A percentile compares a stretch with the other conserved stretches of the same genome.
phyloP scores from a whole-genome alignment of 2,113 vertebrate species.

The Corvus hawaiiensis region DNA sequence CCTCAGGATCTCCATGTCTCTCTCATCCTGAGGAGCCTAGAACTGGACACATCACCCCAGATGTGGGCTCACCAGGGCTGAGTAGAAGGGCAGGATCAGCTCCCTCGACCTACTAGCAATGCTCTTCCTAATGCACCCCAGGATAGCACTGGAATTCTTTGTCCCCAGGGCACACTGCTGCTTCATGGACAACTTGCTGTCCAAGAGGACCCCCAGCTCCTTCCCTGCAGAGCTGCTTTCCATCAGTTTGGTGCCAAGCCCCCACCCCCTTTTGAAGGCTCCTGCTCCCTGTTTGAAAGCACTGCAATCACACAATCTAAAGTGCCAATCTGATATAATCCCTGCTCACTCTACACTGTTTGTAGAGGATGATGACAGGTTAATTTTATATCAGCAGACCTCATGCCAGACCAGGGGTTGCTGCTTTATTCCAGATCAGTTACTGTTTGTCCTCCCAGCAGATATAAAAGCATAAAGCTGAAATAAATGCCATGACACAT shows the following conservation, averaged over 20 bases:
- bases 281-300: background rate
- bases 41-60: background rate
- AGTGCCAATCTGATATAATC: background rate
- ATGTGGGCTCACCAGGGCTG: background rate
- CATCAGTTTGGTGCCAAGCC: background rate
- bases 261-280: background rate
- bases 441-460: background rate
- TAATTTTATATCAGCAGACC: background rate
- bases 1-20: background rate
- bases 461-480: background rate
- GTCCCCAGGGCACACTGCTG: background rate
- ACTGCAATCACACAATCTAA: background rate
- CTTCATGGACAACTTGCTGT: background rate
- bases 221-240: background rate
- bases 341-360: background rate
- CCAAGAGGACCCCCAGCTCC: too few relatives aligned
- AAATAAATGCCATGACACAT: background rate
- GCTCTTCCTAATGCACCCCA: background rate
- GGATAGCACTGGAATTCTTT: background rate
- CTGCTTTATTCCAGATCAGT: background rate
- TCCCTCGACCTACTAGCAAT: accelerated
- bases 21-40: background rate
- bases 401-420: background rate
- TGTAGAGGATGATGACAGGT: background rate
- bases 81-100: background rate